Evolutionary conservation across 2,113 vertebrate species (phyloP).

Genomic region (Formicarius rufipectus): DNA sequence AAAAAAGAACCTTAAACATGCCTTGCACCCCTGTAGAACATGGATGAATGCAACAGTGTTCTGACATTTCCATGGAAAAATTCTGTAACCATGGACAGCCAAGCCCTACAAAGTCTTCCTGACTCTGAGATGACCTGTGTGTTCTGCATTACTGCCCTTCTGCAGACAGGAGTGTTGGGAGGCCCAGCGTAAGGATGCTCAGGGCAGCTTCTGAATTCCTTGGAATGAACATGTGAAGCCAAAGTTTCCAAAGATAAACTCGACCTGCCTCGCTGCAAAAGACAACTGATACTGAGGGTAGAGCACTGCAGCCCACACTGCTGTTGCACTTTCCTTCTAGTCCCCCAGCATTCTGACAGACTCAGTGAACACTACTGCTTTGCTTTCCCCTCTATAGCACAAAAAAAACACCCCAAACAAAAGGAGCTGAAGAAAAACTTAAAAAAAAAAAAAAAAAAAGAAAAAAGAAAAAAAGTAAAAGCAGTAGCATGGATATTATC

Average conservation of each 20-base stretch:
- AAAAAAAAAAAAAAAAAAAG: neutral
- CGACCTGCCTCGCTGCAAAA: neutral
- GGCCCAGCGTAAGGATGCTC: too few species aligned
- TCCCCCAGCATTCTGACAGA: neutral
- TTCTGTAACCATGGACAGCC: neutral
- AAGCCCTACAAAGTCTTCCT: neutral
- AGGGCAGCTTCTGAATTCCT: neutral
- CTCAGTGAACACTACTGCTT: neutral
- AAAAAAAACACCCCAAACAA: neutral
- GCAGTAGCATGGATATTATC: neutral
- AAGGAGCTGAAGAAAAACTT: neutral
- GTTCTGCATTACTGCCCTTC: neutral
- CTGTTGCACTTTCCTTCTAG: neutral
- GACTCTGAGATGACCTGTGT: neutral
- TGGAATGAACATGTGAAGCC: neutral
- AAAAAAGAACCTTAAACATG: neutral
- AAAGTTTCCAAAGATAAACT: neutral
- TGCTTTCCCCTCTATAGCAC: neutral
- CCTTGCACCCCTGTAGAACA: neutral
- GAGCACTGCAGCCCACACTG: neutral
- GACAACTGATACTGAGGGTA: neutral
- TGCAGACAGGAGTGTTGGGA: neutral
- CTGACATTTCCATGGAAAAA: neutral
- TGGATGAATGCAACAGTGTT: neutral
- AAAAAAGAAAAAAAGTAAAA: neutral